Conservation (phyloP, 2,797 vertebrate genomes). For the Epinephelus malabaricus region DNA sequence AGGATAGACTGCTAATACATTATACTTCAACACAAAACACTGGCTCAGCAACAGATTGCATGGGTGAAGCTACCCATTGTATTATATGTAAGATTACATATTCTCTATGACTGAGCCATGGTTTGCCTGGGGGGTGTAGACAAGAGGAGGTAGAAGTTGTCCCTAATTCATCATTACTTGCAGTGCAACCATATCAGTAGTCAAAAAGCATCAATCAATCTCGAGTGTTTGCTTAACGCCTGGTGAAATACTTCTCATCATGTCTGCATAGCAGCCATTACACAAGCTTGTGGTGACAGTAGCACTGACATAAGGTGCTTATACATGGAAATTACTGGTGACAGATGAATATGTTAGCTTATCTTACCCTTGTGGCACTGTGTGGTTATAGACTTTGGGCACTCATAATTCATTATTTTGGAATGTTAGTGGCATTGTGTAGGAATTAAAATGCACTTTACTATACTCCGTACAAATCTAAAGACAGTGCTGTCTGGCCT, state of each 20-base stretch:
- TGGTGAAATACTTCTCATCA: constrained; percentile 52
- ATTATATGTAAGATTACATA: constrained; percentile 40
- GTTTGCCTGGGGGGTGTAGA: constrained; percentile 44
- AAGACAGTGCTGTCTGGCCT: neutral
- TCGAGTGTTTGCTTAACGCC: constrained; percentile 47
- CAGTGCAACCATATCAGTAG: constrained; percentile 41
- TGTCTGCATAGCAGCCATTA: constrained; percentile 35
- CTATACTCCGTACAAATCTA: neutral
- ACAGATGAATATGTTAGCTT: constrained; percentile 49
- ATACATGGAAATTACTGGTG: constrained; percentile 40
- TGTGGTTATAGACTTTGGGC: constrained; percentile 10
- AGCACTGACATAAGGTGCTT: constrained; percentile 31
- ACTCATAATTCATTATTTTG: constrained; percentile 11
- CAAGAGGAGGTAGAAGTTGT: constrained; percentile 36
- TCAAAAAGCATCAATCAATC: constrained; percentile 63
- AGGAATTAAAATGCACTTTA: neutral
- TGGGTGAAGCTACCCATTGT: constrained; percentile 11
- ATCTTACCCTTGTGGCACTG: constrained; percentile 24
- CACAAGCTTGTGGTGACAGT: constrained; percentile 37
- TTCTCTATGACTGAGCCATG: constrained; percentile 36
- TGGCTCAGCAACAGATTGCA: constrained; percentile 31
- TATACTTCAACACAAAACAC: constrained; percentile 19
- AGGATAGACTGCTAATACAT: neutral
- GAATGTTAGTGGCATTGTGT: neutral
- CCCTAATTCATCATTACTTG: constrained; percentile 57